phyloP scores from a whole-genome alignment of 2,888 invertebrate genomes.

The Brachynemurus nebulosus region DNA sequence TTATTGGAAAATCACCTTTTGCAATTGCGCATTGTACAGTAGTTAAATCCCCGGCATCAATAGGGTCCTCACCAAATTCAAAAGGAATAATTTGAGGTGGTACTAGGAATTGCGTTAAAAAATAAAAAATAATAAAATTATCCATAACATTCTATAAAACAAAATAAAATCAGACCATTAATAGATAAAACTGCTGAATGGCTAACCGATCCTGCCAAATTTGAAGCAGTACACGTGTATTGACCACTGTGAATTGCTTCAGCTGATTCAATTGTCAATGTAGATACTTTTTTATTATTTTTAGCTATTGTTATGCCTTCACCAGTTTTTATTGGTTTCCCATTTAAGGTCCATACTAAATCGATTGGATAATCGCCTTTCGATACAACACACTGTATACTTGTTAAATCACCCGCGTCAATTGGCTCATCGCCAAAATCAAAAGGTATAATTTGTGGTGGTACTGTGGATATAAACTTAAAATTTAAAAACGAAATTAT shows the following conservation, averaged over 20 bases:
- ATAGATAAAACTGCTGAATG: conserved; percentile 37
- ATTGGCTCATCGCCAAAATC: conserved; percentile 57
- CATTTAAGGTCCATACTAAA: conserved; percentile 61
- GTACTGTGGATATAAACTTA: conserved; percentile 42
- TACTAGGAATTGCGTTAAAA: conserved; percentile 4
- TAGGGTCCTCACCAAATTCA: conserved; percentile 41
- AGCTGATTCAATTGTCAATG: conserved; percentile 41
- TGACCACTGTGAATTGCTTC: conserved; percentile 38
- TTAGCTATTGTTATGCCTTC: conserved; percentile 12
- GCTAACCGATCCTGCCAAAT: conserved; percentile 24
- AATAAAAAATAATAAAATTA: conserved; percentile 15
- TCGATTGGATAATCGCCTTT: conserved; percentile 61
- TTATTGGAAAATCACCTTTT: conserved; percentile 56
- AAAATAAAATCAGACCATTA: conserved; percentile 40
- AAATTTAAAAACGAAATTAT: not conserved
- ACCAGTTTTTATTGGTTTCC: conserved; percentile 38
- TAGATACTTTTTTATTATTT: conserved; percentile 28
- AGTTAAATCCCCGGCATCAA: conserved; percentile 49
- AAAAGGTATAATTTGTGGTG: conserved; percentile 66
- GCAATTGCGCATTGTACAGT: conserved; percentile 47
- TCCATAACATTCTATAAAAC: conserved; percentile 14
- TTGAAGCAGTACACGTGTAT: conserved; percentile 39
- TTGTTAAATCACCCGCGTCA: conserved; percentile 43
- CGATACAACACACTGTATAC: conserved; percentile 39
- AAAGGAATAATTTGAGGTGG: conserved; percentile 42